Percentiles rank a stretch among this genome's conserved stretches.
phyloP scores from a whole-genome alignment of 53 echinoderm and acorn worm genomes.

The Arbacia lixula region DNA sequence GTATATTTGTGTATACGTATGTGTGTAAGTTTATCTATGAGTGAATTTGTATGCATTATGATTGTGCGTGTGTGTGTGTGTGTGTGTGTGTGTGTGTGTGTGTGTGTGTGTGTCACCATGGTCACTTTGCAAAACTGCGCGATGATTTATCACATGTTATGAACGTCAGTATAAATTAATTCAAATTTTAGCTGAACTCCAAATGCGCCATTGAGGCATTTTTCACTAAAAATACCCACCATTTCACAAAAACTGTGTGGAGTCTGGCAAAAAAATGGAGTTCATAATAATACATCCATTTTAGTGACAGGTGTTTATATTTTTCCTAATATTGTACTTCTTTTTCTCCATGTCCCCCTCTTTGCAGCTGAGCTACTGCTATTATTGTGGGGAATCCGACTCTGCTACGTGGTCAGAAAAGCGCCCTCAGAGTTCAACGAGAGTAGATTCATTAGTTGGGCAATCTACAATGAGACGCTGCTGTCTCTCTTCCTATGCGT shows the following conservation, averaged over 20 bases:
- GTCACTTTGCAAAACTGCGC: no score
- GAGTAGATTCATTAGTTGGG: slow-evolving; percentile 99
- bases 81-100: not conserved
- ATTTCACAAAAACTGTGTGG: no score
- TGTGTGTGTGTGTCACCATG: not conserved
- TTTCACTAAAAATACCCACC: no score
- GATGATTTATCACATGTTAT: no score
- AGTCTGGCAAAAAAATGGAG: no score
- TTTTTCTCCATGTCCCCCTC: not conserved
- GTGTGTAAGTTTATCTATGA: not conserved
- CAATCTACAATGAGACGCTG: slow-evolving; percentile 99
- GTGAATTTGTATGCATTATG: not conserved
- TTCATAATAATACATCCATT: no score
- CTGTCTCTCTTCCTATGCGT: slow-evolving; percentile 93
- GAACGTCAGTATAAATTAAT: no score
- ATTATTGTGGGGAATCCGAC: slow-evolving; percentile 93
- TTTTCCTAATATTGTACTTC: not conserved
- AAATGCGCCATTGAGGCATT: no score
- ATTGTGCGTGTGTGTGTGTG: not conserved
- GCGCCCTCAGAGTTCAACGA: slow-evolving; percentile 99
- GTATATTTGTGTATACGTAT: not conserved
- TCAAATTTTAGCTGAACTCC: no score
- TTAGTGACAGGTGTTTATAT: not conserved
- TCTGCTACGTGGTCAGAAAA: slow-evolving; percentile 97
- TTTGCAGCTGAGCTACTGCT: slow-evolving; percentile 86